Percentiles rank a stretch among this genome's conserved stretches.
phyloP scores from a whole-genome alignment of 2,888 invertebrate species.

The Sisyra nigra region DNA sequence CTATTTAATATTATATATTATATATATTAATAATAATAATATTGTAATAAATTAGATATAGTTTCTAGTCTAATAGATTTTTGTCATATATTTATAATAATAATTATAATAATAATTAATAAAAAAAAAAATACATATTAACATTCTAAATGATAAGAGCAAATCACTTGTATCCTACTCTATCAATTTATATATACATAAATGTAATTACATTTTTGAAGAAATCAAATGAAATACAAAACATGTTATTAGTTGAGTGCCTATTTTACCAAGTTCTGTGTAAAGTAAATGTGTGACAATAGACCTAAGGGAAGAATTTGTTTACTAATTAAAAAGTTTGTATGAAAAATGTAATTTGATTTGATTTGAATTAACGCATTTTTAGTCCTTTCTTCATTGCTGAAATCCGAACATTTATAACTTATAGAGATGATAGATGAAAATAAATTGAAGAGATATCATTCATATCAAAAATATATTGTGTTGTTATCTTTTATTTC shows the following conservation, averaged over 20 bases:
- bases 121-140: slow-evolving; percentile 1
- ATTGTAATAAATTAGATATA: not conserved
- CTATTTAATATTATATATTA: not conserved
- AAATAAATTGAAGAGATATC: too few species aligned
- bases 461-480: too few species aligned
- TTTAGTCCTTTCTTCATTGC: slow-evolving; percentile 1
- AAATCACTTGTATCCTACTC: slow-evolving; percentile 7
- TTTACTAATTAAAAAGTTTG: slow-evolving; percentile 7
- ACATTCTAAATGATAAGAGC: not conserved
- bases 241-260: slow-evolving; percentile 8
- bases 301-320: slow-evolving; percentile 6
- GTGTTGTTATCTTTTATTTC: too few species aligned
- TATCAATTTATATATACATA: slow-evolving; percentile 2
- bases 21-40: not conserved
- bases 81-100: slow-evolving; percentile 9
- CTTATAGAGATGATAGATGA: slow-evolving; percentile 7
- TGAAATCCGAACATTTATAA: slow-evolving; percentile 9
- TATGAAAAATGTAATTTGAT: slow-evolving; percentile 5
- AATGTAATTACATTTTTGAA: slow-evolving; percentile 4
- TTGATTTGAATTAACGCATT: not conserved
- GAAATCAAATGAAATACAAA: not conserved
- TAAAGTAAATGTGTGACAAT: slow-evolving; percentile 8
- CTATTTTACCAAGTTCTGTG: slow-evolving; percentile 7
- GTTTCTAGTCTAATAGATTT: slow-evolving; percentile 9
- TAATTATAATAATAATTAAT: slow-evolving; percentile 2